A percentile compares a stretch with the other conserved stretches of the same genome.
phyloP scores from a whole-genome alignment of 2,888 invertebrate species.

The Drosophila prolongata region DNA sequence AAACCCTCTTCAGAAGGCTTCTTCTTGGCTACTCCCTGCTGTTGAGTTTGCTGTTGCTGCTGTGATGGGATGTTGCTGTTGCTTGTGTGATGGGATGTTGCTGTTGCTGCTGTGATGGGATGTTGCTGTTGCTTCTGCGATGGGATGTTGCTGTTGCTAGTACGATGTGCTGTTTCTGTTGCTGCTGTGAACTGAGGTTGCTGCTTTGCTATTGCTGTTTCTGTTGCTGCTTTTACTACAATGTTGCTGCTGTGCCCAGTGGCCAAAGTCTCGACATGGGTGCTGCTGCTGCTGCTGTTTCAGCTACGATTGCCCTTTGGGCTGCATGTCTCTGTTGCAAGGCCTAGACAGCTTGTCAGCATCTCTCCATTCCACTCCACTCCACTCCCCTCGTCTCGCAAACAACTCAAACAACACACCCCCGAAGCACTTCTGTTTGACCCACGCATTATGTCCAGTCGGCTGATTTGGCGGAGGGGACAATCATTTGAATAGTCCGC shows the following conservation, averaged over 20 bases:
- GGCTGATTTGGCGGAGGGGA: conserved; percentile 47
- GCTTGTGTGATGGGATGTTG: neutral
- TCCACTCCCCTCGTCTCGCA: neutral
- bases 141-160: neutral
- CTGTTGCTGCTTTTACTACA: neutral
- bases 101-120: neutral
- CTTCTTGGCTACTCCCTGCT: conserved; percentile 27
- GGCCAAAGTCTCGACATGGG: conserved; percentile 1
- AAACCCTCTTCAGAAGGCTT: neutral
- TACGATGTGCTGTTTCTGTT: conserved; percentile 4
- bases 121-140: neutral
- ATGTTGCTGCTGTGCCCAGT: neutral
- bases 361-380: too few species aligned
- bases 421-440: conserved; percentile 14
- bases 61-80: conserved; percentile 1
- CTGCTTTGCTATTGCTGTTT: neutral
- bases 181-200: neutral
- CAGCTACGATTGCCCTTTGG: conserved; percentile 45
- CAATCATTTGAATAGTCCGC: conserved; percentile 53
- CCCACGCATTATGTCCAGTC: conserved; percentile 54
- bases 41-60: neutral
- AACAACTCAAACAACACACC: conserved; percentile 3
- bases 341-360: conserved; percentile 49
- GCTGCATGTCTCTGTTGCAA: conserved; percentile 37
- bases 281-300: conserved; percentile 13